phyloP scores from a whole-genome alignment of 2,113 vertebrate genomes.

The zebrafish (Danio rerio) region GRCz12tu NC_133189.1:19932501-19933000 shows the following conservation, averaged over 20 bases:
- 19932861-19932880: slow-evolving; percentile 26
- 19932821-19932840: slow-evolving; percentile 12
- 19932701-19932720: slow-evolving; percentile 34
- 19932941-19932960: background rate
- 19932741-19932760: background rate
- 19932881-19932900: slow-evolving; percentile 22
- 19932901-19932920: slow-evolving; percentile 17
- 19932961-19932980: background rate
- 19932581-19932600: background rate
- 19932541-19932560: background rate
- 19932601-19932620: background rate
- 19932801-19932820: background rate
- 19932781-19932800: slow-evolving; percentile 2
- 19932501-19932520: background rate
- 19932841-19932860: slow-evolving; percentile 13
- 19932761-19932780: slow-evolving; percentile 5
- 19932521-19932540: background rate
- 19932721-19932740: slow-evolving; percentile 31
- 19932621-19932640: background rate
- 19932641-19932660: slow-evolving; percentile 41
- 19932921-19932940: background rate
- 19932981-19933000: background rate
- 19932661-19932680: background rate
- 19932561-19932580: background rate
- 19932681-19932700: slow-evolving; percentile 14